Evolutionary conservation across 2,797 vertebrate species (phyloP).

Genomic region (Sebastes nivosus): DNA sequence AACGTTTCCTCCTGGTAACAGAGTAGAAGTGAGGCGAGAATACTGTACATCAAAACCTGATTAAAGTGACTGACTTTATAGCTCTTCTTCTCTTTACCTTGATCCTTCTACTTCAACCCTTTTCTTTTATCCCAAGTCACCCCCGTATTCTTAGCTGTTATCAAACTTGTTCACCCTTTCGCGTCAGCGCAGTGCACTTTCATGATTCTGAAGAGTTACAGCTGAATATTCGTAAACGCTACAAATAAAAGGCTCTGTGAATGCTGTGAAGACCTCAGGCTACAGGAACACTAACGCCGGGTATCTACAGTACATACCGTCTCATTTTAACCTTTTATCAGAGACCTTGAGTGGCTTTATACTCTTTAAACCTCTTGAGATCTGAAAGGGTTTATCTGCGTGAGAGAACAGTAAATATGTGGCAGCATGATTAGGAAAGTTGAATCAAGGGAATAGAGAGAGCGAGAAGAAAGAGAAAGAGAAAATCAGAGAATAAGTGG

Average conservation of each 20-base stretch:
- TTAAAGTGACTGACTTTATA: background rate
- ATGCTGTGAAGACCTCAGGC: background rate
- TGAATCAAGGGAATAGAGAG: background rate
- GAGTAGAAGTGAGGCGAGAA: background rate
- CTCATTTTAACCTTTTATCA: background rate
- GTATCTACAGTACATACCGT: background rate
- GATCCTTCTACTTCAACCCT: background rate
- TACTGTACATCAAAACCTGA: background rate
- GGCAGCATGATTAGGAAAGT: background rate
- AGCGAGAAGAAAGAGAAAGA: background rate
- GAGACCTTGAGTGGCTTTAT: conserved; percentile 26
- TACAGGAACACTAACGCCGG: background rate
- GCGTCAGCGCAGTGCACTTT: background rate
- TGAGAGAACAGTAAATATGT: conserved; percentile 6
- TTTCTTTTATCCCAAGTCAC: background rate
- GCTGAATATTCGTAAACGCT: background rate
- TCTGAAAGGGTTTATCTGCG: conserved; percentile 5
- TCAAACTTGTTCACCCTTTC: background rate
- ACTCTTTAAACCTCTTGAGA: background rate
- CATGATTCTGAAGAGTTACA: background rate
- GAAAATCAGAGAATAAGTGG: background rate
- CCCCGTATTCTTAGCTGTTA: background rate
- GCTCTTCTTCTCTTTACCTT: background rate
- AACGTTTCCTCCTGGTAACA: background rate
- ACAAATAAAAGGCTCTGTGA: background rate